phyloP scores from a whole-genome alignment of 2,888 invertebrate genomes.

The Amitus sp. region DNA sequence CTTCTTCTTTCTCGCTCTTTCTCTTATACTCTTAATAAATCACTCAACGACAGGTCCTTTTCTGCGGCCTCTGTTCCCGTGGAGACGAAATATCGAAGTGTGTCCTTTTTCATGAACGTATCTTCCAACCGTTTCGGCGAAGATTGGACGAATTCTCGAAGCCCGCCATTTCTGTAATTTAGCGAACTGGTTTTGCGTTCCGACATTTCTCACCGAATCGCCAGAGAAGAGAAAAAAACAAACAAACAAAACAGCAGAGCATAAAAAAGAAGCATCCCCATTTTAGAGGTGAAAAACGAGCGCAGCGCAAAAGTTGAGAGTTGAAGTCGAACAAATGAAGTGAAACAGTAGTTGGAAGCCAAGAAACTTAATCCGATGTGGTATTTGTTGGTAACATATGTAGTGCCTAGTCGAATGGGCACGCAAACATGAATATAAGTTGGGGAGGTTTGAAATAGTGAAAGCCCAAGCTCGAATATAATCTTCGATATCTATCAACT shows the following conservation, averaged over 20 bases:
- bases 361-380: too few relatives aligned
- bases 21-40: conserved; percentile 55
- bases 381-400: too few relatives aligned
- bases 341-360: too few relatives aligned
- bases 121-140: not conserved
- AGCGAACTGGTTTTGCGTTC: not conserved
- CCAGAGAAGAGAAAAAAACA: not conserved
- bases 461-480: not conserved
- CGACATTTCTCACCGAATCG: conserved; percentile 1
- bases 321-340: too few relatives aligned
- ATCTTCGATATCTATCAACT: too few relatives aligned
- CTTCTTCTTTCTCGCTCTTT: conserved; percentile 47
- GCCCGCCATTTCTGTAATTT: conserved; percentile 1
- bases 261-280: not conserved
- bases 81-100: conserved; percentile 32
- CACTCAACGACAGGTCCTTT: conserved; percentile 46
- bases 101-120: conserved; percentile 26
- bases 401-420: too few relatives aligned
- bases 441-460: not conserved
- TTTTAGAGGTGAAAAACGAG: not conserved
- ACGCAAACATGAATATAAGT: not conserved
- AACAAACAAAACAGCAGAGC: too few relatives aligned
- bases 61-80: conserved; percentile 12
- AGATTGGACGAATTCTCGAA: conserved; percentile 5
- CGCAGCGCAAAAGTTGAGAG: not conserved